Conservation (phyloP, 2,888 invertebrate genomes). For the Scaptomyza reducta region DNA sequence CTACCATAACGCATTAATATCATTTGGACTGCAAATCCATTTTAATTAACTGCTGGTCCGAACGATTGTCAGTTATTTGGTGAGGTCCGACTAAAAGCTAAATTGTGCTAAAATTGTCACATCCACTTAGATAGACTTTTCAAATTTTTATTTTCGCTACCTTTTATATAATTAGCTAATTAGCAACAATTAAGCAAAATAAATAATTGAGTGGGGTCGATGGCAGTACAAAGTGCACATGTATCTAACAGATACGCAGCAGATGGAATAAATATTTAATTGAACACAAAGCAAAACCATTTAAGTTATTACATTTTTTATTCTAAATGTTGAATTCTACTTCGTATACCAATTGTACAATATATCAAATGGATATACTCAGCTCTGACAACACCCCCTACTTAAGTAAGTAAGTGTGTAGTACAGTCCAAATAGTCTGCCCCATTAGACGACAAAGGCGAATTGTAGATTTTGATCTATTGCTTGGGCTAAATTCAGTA, state of each 20-base stretch:
- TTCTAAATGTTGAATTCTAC: slow-evolving; percentile 40
- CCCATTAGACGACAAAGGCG: slow-evolving; percentile 17
- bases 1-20: neutral
- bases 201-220: slow-evolving; percentile 64
- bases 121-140: slow-evolving; percentile 20
- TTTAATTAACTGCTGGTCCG: slow-evolving; percentile 52
- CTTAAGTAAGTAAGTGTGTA: slow-evolving; percentile 1
- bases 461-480: slow-evolving; percentile 71
- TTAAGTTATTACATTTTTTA: slow-evolving; percentile 61
- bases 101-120: slow-evolving; percentile 52
- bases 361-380: slow-evolving; percentile 1
- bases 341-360: neutral
- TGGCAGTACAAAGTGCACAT: slow-evolving; percentile 48
- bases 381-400: slow-evolving; percentile 6
- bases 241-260: slow-evolving; percentile 44
- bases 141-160: slow-evolving; percentile 17
- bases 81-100: slow-evolving; percentile 10
- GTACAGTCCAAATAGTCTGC: slow-evolving; percentile 1
- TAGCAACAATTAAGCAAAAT: slow-evolving; percentile 57
- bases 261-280: slow-evolving; percentile 64
- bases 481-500: slow-evolving; percentile 43
- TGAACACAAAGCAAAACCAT: slow-evolving; percentile 20
- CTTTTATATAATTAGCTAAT: slow-evolving; percentile 74
- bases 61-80: slow-evolving; percentile 31
- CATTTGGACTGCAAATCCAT: slow-evolving; percentile 28